Base-by-base conservation (phyloP, 2,113 vertebrate genomes). In the Leptosomus discolor region DNA sequence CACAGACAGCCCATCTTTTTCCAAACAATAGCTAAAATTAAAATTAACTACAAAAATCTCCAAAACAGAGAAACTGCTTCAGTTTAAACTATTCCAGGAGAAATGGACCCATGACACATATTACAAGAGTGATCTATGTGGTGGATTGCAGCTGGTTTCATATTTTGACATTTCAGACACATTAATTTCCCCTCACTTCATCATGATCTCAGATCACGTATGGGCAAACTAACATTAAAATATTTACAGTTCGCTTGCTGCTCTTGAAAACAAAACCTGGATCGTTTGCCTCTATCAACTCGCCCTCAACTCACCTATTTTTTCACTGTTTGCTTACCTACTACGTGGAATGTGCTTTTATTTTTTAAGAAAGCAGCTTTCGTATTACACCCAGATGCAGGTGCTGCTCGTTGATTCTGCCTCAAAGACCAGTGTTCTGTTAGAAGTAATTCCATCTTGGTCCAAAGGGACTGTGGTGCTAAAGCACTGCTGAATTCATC, bases 1-100 rank as follows among this genome's bases (percentile, higher is more conserved):
- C 98, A 98, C 98, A 98, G 96, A 98, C 98, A 98, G 98, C 98
- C 98, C 98, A 98, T 98, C 96, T 98, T 98, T 88, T 98, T 98
- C 96, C 98, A 98, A 98, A 98, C 98, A 98, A 98, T 97, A 98
- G 97, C 97, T 98, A 98, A 98, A 98, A 98, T 98, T 97, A 98
- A 98, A 98, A 98, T 97, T 98, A 98, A 98, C 97, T 98, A 98
- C 96, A 98, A 98, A 95, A 98, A 98, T 98, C 97, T 98, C 97
- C 98, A 98, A 97, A 98, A 98, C 96, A 97, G 97, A 98, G 97
- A 91, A 97, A 98, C 97, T 97, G 97, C 97, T 98, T 98, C 94
- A 96, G 96, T 97, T 98, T 97, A 97, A 98, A 97, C 97, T 98
- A 98, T 97, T 98, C 97, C 98, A 98, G 97, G 97, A 98, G 98